Evolutionary conservation across 2,113 vertebrate species (phyloP).

Genomic region (Ciconia stormi): DNA sequence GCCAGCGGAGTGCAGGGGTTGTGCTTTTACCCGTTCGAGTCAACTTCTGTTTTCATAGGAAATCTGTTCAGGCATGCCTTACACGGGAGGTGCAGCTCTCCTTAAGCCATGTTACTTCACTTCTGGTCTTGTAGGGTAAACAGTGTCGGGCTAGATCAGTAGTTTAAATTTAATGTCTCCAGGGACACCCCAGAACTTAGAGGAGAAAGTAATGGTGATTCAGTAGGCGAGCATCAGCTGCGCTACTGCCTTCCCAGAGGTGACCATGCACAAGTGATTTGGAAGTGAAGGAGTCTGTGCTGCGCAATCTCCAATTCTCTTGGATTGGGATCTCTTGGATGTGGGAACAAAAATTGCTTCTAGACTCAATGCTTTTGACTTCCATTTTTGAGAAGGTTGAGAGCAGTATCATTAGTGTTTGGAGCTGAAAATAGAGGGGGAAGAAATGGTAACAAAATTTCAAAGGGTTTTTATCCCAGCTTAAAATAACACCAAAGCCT

Average conservation of each 20-base stretch:
- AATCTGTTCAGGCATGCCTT: background rate
- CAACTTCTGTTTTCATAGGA: background rate
- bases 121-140: background rate
- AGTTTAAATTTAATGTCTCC: background rate
- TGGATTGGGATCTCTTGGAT: background rate
- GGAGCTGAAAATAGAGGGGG: background rate
- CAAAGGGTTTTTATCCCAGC: background rate
- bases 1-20: accelerated
- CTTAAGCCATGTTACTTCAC: accelerated
- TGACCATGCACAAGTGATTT: accelerated
- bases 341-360: background rate
- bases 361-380: background rate
- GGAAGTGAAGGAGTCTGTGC: background rate
- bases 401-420: background rate
- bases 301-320: background rate
- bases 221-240: background rate
- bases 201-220: background rate
- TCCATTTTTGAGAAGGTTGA: background rate
- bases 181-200: background rate
- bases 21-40: background rate
- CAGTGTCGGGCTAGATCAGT: accelerated
- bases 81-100: background rate
- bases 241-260: background rate
- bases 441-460: background rate
- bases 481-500: background rate